Evolutionary conservation across 1,140 invertebrate species (phyloP), one percentile per base, ranked within the genome.

Genomic region (Eumaeus atala): DNA sequence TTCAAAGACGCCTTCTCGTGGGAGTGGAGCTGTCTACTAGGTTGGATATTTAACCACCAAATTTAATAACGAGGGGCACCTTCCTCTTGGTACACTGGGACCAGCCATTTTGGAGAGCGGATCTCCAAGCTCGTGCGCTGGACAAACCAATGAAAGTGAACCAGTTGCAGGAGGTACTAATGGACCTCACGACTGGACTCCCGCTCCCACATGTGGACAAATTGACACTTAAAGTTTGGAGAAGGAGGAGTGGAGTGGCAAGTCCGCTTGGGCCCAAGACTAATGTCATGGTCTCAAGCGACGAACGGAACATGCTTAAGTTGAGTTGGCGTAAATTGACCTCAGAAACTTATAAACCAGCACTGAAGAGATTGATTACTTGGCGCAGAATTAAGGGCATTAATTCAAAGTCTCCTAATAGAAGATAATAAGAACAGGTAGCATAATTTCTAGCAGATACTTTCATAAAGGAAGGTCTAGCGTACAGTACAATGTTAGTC

Each of bases 41-140:
- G 21, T 2, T 28, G 21, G 21, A 28, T 28, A 28, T 28, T 28
- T 28, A 6, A 2, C 21, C 21, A 2, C 6, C 21, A 6, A 28
- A 28, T n/a, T n/a, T n/a, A n/a, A n/a, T n/a, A 11, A 56, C 60
- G 2, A 42, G 28, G 11, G 66, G 66, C 12, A 58, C 18, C 10
- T 66, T 62, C 34, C 21, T 69, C 0, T 1, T 69, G 16, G 48
- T 67, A 14, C 17, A 54, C 9, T 70, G 68, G 62, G n/a, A 21
- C 6, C 48, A 50, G 40, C 47, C 9, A 0, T 67, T 63, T 47
- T 70, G 67, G 64, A 21, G 48, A 1, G 37, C 51, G 42, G 62
- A 67, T 34, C 54, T 71, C 5, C 38, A 57, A 33, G n/a, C 44
- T 2, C 16, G 63, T 16, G 59, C 64, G 4, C 12, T 64, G 34